Percentiles rank a stretch among this genome's conserved stretches.
phyloP scores from a whole-genome alignment of 2,888 invertebrate species.

The Ceraclea dissimilis region DNA sequence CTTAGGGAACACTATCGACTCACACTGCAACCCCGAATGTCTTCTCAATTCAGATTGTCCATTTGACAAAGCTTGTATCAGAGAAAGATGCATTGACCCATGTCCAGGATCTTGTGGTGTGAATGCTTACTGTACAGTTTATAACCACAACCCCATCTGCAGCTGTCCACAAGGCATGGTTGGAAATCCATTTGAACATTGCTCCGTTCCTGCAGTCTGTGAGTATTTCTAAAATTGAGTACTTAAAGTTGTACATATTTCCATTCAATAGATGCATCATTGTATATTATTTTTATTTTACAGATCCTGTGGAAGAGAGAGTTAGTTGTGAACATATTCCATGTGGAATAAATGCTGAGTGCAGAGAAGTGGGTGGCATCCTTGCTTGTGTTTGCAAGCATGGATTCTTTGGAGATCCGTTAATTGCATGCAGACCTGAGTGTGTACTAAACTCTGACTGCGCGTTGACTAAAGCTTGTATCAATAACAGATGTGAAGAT shows the following conservation, averaged over 20 bases:
- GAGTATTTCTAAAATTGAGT: conserved; percentile 31
- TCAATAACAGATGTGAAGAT: conserved; percentile 69
- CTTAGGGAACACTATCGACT: conserved; percentile 58
- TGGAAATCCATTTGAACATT: conserved; percentile 75
- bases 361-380: conserved; percentile 56
- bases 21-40: conserved; percentile 76
- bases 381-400: conserved; percentile 64
- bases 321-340: conserved; percentile 60
- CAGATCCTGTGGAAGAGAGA: conserved; percentile 36
- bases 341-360: conserved; percentile 69
- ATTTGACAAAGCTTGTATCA: conserved; percentile 67
- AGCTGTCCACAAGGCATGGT: conserved; percentile 57
- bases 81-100: conserved; percentile 67
- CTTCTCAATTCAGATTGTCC: conserved; percentile 72
- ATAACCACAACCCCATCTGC: conserved; percentile 67
- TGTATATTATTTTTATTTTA: conserved; percentile 28
- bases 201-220: conserved; percentile 51
- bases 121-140: conserved; percentile 62
- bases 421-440: conserved; percentile 67
- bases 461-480: conserved; percentile 59
- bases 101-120: conserved; percentile 74
- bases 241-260: not conserved
- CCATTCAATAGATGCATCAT: not conserved
- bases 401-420: conserved; percentile 74
- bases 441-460: conserved; percentile 80